Evolutionary conservation across 2,113 vertebrate species (phyloP), one percentile per base, ranked within the genome.

Genomic region (Nematolebias whitei): DNA sequence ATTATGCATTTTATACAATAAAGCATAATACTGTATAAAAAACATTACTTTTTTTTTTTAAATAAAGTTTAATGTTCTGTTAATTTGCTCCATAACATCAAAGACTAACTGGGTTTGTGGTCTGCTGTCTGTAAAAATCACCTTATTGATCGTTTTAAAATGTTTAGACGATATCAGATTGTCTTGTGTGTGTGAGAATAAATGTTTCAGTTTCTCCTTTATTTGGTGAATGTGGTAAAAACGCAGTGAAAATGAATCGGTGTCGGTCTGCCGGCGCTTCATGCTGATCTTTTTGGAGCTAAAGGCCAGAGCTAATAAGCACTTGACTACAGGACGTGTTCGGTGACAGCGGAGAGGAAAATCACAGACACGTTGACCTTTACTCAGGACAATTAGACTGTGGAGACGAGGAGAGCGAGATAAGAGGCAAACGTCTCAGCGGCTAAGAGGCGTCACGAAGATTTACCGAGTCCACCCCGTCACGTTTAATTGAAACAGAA

Each of bases 241-340:
- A n/a, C n/a, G n/a, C n/a, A 0, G 63, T 32, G 38, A 41, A 32
- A 66, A 54, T 32, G 35, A 69, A 54, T 49, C 23, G n/a, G 59
- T 24, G 60, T 48, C 3, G 5, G 18, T 35, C 56, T 20, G 45
- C 43, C n/a, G 54, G 38, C 49, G 49, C 3, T 63, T 38, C 50
- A 57, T 26, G 48, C 48, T 52, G 76, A 71, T 78, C 29, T 71
- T 74, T 66, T 32, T 24, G 54, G 65, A 55, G 64, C 69, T 50
- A 73, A 74, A 84, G 50, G 74, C 44, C 82, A 81, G 56, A 74
- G 66, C 63, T 76, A 79, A 78, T 83, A 57, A 71, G 64, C 54
- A 40, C 74, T 65, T 56, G 45, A 71, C 82, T 61, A 60, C 54
- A 49, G 65, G 74, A 56, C 35, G 43, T 45, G 66, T 72, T 59